These are phyloP conservation scores for Megaptera novaeangliae DNA, from an alignment of 2,113 vertebrate genomes.

Conservation along the genomic window DNA sequence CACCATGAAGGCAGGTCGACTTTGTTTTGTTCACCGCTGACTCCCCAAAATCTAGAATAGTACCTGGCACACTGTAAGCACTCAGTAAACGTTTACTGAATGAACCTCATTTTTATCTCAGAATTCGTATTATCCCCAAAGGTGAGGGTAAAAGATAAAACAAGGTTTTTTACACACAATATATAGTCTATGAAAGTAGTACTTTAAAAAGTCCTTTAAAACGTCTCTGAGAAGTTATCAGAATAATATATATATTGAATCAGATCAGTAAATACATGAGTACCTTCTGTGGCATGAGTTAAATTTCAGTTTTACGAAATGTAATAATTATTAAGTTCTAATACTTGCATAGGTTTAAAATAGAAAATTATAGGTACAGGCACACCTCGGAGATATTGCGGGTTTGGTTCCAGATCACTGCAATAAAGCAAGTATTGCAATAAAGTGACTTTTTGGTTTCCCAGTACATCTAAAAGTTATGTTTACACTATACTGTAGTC, in stretches of 20 bases:
- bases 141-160: slow-evolving; percentile 21
- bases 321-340: slow-evolving; percentile 10
- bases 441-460: neutral
- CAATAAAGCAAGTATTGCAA: neutral
- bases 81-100: neutral
- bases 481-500: neutral
- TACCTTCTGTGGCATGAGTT: neutral
- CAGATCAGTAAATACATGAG: slow-evolving; percentile 11
- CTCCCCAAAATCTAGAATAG: neutral
- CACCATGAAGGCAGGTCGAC: neutral
- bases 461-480: neutral
- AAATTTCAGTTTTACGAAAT: slow-evolving; percentile 47
- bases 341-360: neutral
- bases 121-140: slow-evolving; percentile 8
- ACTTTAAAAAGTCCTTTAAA: slow-evolving; percentile 6
- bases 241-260: neutral
- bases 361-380: slow-evolving; percentile 8
- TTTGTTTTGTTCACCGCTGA: neutral
- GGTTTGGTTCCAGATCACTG: neutral
- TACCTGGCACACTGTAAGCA: neutral
- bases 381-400: neutral
- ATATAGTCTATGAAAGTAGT: neutral
- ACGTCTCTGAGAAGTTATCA: neutral
- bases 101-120: slow-evolving; percentile 43
- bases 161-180: neutral